Conservation (phyloP, 2,888 invertebrate species). For the Odontocerum albicorne region DNA sequence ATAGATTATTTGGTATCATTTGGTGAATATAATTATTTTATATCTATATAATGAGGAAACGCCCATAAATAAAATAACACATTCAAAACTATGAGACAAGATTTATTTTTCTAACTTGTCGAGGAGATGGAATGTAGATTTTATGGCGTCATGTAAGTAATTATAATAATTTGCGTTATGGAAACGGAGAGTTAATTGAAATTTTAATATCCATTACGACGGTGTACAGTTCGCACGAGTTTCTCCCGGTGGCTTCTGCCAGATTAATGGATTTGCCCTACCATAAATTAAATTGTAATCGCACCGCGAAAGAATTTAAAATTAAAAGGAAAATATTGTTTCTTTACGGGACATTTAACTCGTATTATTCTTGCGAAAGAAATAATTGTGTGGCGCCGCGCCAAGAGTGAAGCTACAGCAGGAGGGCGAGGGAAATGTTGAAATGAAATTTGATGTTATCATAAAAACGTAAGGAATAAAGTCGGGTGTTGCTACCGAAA, state of each 20-base stretch:
- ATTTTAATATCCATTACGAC: constrained; percentile 2
- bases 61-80: too few species aligned
- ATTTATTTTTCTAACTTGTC: too few species aligned
- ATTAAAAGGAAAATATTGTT: constrained; percentile 33
- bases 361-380: constrained; percentile 30
- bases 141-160: too few species aligned
- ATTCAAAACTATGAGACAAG: too few species aligned
- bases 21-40: too few species aligned
- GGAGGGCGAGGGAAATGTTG: constrained; percentile 10
- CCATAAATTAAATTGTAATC: constrained; percentile 25
- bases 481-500: constrained; percentile 26
- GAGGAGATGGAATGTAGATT: too few species aligned
- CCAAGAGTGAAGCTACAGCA: constrained; percentile 16
- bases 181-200: not conserved
- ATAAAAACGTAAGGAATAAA: constrained; percentile 28
- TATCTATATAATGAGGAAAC: too few species aligned
- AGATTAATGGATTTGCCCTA: constrained; percentile 22
- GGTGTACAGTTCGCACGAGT: not conserved
- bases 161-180: too few species aligned
- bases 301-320: constrained; percentile 23
- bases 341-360: constrained; percentile 30
- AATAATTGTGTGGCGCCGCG: constrained; percentile 33
- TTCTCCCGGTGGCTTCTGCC: not conserved
- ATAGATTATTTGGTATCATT: too few species aligned
- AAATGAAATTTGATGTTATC: constrained; percentile 33